phyloP scores from a whole-genome alignment of 1,140 invertebrate genomes.

The Drosophila simulans region DNA sequence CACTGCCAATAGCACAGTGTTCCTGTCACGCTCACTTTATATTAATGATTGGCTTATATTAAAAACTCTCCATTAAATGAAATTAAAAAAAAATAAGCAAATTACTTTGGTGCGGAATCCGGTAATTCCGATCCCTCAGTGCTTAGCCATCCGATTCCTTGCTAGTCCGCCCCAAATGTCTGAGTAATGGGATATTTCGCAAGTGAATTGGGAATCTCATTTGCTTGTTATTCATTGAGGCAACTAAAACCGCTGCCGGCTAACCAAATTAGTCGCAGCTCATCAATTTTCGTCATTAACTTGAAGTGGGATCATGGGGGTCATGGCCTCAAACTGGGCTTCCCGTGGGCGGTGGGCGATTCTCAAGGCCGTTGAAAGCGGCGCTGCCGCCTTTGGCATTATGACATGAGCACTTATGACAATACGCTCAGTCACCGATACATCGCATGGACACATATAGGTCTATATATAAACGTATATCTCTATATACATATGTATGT shows the following conservation, averaged over 20 bases:
- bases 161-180: neutral
- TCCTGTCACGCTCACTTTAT: no score
- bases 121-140: neutral
- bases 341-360: neutral
- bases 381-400: slow-evolving; percentile 12
- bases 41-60: neutral
- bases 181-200: slow-evolving; percentile 34
- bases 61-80: neutral
- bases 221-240: slow-evolving; percentile 33
- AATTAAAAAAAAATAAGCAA: neutral
- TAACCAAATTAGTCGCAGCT: slow-evolving; percentile 54
- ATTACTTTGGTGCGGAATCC: neutral
- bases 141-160: slow-evolving; percentile 10
- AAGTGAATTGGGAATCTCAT: slow-evolving; percentile 37
- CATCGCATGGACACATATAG: neutral
- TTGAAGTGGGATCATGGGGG: slow-evolving; percentile 13
- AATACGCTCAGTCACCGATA: slow-evolving; percentile 17
- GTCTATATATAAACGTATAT: neutral
- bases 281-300: slow-evolving; percentile 53
- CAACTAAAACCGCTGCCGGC: slow-evolving; percentile 41
- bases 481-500: neutral
- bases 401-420: slow-evolving; percentile 45
- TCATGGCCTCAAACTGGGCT: neutral
- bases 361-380: slow-evolving; percentile 17
- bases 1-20: no score